Conservation (phyloP, 2,888 invertebrate genomes). For the Drosophila paramelanica region DNA sequence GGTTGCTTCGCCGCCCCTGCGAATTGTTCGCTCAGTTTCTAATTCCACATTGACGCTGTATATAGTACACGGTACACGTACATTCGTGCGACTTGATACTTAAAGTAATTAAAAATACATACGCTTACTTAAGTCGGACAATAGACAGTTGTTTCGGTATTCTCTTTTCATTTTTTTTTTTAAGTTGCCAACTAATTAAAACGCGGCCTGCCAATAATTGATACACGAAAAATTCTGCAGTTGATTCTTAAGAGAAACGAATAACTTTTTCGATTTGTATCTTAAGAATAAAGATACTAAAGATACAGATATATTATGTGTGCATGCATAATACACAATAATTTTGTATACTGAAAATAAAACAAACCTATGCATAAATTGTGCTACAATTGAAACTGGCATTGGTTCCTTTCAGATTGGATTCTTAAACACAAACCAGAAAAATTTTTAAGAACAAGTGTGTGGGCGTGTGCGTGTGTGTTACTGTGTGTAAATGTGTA, state of each 20-base stretch:
- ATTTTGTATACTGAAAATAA: conserved; percentile 1
- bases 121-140: conserved; percentile 28
- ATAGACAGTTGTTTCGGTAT: neutral
- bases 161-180: neutral
- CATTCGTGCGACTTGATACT: conserved; percentile 29
- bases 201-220: neutral
- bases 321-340: conserved; percentile 5
- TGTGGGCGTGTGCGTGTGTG: conserved; percentile 1
- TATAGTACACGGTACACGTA: conserved; percentile 17
- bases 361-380: neutral
- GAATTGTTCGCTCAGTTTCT: conserved; percentile 27
- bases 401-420: conserved; percentile 8
- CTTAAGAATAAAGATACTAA: conserved; percentile 10
- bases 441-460: neutral
- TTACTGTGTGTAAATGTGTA: neutral
- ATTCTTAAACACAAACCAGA: conserved; percentile 1
- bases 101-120: conserved; percentile 51
- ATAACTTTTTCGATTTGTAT: neutral
- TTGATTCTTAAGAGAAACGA: neutral
- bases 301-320: neutral
- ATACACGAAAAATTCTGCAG: neutral
- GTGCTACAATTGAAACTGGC: conserved; percentile 14
- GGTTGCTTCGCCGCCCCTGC: conserved; percentile 38
- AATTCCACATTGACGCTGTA: conserved; percentile 21
- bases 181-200: conserved; percentile 7